A percentile compares a stretch with the other conserved stretches of the same genome.
These are phyloP conservation scores for Laothoe populi DNA, from an alignment of 2,888 invertebrate genomes.

Conservation along the genomic window DNA sequence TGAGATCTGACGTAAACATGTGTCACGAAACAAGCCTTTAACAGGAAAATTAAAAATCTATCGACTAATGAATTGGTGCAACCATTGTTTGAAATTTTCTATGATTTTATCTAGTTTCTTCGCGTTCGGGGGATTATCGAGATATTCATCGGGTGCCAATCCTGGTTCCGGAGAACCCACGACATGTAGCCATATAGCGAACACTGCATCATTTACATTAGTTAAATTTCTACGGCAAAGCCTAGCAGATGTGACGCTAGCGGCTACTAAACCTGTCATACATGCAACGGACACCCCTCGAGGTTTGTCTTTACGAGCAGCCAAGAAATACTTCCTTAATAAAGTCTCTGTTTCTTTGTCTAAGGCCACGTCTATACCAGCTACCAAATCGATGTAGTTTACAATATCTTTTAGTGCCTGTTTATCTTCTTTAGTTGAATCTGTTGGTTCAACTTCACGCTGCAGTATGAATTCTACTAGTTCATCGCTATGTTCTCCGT, in stretches of 20 bases:
- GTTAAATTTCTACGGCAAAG: slow-evolving; percentile 65
- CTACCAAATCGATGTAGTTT: slow-evolving; percentile 63
- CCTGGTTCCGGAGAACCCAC: slow-evolving; percentile 70
- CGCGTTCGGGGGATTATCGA: slow-evolving; percentile 65
- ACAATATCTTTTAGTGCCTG: slow-evolving; percentile 57
- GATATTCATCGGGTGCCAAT: slow-evolving; percentile 71
- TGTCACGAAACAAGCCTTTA: not conserved
- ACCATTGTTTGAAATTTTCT: slow-evolving; percentile 67
- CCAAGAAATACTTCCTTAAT: slow-evolving; percentile 67
- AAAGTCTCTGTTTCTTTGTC: slow-evolving; percentile 57
- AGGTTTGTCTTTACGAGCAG: slow-evolving; percentile 65
- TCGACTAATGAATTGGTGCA: slow-evolving; percentile 63
- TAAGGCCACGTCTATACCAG: slow-evolving; percentile 61
- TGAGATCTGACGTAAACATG: not conserved
- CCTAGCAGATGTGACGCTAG: slow-evolving; percentile 66
- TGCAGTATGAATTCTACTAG: slow-evolving; percentile 63
- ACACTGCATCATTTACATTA: slow-evolving; percentile 67
- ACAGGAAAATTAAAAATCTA: slow-evolving; percentile 29
- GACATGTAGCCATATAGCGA: slow-evolving; percentile 76
- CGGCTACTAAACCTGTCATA: slow-evolving; percentile 62
- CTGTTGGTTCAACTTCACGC: slow-evolving; percentile 50
- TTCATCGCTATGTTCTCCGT: slow-evolving; percentile 64
- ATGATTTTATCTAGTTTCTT: slow-evolving; percentile 62
- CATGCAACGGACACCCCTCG: slow-evolving; percentile 62
- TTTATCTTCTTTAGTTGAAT: slow-evolving; percentile 52